Conservation (phyloP, 1,140 invertebrate species). For the Pogonomyrmex barbatus region DNA sequence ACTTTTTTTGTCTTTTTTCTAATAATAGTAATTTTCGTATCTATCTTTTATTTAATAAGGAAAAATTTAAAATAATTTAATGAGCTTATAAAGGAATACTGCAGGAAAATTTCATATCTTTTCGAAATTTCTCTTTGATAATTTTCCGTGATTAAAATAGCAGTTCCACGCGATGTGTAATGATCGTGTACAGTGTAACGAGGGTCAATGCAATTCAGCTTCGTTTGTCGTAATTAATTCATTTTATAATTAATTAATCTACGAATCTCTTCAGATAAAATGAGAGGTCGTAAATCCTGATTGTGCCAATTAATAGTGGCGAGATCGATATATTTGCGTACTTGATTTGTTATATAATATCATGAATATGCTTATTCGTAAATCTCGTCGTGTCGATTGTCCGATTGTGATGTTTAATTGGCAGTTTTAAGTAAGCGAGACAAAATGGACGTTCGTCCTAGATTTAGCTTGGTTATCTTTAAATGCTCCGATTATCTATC, state of each 20-base stretch:
- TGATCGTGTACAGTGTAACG: conserved; percentile 12
- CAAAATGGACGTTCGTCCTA: background rate
- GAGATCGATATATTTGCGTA: conserved; percentile 21
- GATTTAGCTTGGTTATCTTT: conserved; percentile 37
- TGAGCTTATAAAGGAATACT: background rate
- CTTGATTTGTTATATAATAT: background rate
- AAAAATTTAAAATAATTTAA: background rate
- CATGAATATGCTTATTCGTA: background rate
- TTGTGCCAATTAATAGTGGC: conserved; percentile 34
- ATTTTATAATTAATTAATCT: conserved; percentile 46
- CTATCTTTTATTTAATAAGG: background rate
- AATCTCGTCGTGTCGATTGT: background rate
- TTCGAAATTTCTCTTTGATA: background rate
- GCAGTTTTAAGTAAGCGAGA: conserved; percentile 18
- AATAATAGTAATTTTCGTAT: background rate
- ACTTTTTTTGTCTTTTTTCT: background rate
- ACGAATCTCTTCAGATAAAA: conserved; percentile 42
- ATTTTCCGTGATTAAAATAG: conserved; percentile 6
- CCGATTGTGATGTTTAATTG: background rate
- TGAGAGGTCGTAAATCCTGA: conserved; percentile 46
- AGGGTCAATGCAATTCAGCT: conserved; percentile 14
- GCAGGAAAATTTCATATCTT: conserved; percentile 21
- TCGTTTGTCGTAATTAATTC: conserved; percentile 24
- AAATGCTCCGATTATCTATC: conserved; percentile 51
- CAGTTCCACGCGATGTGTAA: background rate